A percentile compares a stretch with the other conserved stretches of the same genome.
phyloP scores from a whole-genome alignment of 2,888 invertebrate genomes.

The Chymomyza caudatula region DNA sequence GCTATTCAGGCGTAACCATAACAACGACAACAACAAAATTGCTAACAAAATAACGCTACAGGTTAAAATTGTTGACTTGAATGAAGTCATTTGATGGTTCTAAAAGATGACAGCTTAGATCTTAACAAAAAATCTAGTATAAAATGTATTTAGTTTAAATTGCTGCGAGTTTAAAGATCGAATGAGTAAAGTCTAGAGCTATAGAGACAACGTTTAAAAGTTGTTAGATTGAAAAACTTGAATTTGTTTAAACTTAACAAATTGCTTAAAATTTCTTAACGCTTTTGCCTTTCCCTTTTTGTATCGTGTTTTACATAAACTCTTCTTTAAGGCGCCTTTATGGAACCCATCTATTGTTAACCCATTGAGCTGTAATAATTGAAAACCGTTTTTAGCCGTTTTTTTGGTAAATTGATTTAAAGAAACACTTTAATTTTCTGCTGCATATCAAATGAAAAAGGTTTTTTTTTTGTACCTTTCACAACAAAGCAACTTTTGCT shows the following conservation, averaged over 20 bases:
- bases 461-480: neutral
- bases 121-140: neutral
- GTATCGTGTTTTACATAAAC: neutral
- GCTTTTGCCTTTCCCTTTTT: neutral
- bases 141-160: neutral
- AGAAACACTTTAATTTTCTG: neutral
- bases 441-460: neutral
- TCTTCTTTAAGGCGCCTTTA: neutral
- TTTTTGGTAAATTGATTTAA: neutral
- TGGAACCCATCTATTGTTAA: neutral
- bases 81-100: constrained; percentile 10
- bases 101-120: neutral
- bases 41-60: neutral
- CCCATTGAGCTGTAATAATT: neutral
- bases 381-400: neutral
- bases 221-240: neutral
- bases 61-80: neutral
- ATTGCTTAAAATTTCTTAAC: neutral
- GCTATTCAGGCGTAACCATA: constrained; percentile 47
- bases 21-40: constrained; percentile 13
- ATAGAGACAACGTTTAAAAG: neutral
- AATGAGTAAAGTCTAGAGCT: neutral
- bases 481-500: neutral
- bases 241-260: neutral
- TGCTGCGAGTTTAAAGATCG: too few relatives aligned